Conservation (phyloP, 2,113 vertebrate species). For the Noturus placidus region DNA sequence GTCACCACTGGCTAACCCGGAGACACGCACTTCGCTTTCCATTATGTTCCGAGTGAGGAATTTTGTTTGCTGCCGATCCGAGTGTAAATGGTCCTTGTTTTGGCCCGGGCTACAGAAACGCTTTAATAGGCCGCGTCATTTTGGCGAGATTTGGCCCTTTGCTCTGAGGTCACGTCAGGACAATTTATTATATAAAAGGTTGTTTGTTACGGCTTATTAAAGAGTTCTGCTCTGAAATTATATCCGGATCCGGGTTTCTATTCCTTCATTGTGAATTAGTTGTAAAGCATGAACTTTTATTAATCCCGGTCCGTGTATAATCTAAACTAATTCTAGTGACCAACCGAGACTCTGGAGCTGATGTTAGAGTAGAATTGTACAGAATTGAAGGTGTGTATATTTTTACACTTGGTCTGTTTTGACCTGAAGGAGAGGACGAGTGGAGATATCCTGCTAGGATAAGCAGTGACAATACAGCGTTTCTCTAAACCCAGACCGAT, state of each 20-base stretch:
- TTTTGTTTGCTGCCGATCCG: conserved; percentile 11
- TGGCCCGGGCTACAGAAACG: background rate
- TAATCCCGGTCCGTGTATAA: background rate
- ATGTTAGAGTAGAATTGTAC: no score
- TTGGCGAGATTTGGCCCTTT: background rate
- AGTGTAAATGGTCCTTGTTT: no score
- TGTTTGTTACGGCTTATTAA: background rate
- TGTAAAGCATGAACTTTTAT: background rate
- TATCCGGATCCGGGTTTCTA: background rate
- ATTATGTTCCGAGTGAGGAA: background rate
- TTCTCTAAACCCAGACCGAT: background rate
- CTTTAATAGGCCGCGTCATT: conserved; percentile 8
- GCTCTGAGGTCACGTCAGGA: background rate
- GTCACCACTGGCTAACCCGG: conserved; percentile 18
- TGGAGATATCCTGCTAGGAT: no score
- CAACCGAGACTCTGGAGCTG: no score
- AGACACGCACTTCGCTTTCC: background rate
- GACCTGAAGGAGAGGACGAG: no score
- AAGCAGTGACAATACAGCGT: no score
- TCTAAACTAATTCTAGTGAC: background rate
- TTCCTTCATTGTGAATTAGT: background rate
- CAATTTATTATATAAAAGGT: background rate
- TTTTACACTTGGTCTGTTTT: no score
- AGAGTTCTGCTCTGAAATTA: background rate
- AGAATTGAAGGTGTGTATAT: no score